phyloP scores from a whole-genome alignment of 2,113 vertebrate genomes.

The Engraulis encrasicolus region DNA sequence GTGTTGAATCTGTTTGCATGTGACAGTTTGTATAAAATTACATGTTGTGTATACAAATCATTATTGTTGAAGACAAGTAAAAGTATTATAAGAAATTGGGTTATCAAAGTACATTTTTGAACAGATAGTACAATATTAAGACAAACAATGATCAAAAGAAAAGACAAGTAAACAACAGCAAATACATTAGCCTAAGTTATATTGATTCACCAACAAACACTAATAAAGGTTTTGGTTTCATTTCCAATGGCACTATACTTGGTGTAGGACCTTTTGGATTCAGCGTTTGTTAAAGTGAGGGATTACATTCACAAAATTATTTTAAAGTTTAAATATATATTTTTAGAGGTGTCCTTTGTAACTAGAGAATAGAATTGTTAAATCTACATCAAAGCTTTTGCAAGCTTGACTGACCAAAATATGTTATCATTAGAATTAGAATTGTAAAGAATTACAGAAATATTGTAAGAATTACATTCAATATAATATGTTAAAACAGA shows the following conservation, averaged over 20 bases:
- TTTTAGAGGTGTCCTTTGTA: not conserved
- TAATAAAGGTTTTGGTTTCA: not conserved
- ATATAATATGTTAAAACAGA: too few relatives aligned
- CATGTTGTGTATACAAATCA: not conserved
- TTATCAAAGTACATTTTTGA: not conserved
- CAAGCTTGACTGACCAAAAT: not conserved
- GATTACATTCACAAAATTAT: too few relatives aligned
- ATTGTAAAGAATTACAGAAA: too few relatives aligned
- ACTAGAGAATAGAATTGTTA: not conserved
- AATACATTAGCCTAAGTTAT: too few relatives aligned
- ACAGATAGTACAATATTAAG: not conserved
- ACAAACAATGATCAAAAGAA: not conserved
- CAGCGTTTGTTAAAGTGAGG: too few relatives aligned
- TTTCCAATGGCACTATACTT: not conserved
- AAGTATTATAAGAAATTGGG: not conserved
- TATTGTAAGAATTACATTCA: not conserved
- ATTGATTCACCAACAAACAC: not conserved
- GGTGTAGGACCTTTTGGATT: too few relatives aligned
- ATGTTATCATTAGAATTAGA: too few relatives aligned
- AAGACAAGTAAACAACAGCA: not conserved
- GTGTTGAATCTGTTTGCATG: not conserved
- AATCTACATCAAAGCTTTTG: not conserved
- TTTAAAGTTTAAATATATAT: not conserved
- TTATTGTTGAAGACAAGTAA: not conserved
- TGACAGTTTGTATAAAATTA: not conserved